These are phyloP conservation scores for Ichneumoninae sp. DNA, from an alignment of 2,888 invertebrate genomes.

Conservation along the genomic window DNA sequence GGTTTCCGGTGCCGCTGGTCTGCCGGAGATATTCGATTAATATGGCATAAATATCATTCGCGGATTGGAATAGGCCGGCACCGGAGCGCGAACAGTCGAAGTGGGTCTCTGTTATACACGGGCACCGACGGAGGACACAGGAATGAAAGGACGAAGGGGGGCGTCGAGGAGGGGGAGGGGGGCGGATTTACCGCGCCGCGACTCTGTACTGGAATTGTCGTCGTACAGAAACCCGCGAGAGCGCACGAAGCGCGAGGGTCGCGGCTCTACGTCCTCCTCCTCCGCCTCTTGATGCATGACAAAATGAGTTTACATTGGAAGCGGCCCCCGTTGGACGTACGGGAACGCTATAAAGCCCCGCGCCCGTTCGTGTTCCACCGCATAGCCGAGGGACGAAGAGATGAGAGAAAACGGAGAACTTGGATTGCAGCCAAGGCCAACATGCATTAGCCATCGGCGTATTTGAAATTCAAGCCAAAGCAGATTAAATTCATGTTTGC, in stretches of 20 bases:
- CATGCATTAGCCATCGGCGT: constrained; percentile 82
- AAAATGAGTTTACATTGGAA: constrained; percentile 81
- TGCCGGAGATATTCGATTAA: constrained; percentile 75
- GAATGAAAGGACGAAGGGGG: constrained; percentile 29
- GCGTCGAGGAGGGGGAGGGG: not conserved
- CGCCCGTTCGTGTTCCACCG: constrained; percentile 52
- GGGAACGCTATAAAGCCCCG: constrained; percentile 55
- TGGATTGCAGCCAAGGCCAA: constrained; percentile 82
- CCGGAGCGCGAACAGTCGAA: constrained; percentile 48
- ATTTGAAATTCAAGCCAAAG: constrained; percentile 82
- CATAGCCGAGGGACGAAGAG: constrained; percentile 54
- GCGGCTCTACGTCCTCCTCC: not conserved
- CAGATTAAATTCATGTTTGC: constrained; percentile 81
- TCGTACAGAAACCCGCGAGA: constrained; percentile 7
- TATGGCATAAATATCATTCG: constrained; percentile 78
- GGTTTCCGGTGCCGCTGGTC: constrained; percentile 50
- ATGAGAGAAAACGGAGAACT: constrained; percentile 76
- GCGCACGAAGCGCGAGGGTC: constrained; percentile 19
- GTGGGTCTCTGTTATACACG: constrained; percentile 13
- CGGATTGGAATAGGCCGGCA: constrained; percentile 57
- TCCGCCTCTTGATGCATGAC: constrained; percentile 75
- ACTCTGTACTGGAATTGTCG: constrained; percentile 6
- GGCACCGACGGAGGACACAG: constrained; percentile 28
- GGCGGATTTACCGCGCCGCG: not conserved
- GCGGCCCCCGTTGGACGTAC: constrained; percentile 55